Base-by-base conservation (phyloP, 1,140 invertebrate species). In the Tetragnatha versicolor region DNA sequence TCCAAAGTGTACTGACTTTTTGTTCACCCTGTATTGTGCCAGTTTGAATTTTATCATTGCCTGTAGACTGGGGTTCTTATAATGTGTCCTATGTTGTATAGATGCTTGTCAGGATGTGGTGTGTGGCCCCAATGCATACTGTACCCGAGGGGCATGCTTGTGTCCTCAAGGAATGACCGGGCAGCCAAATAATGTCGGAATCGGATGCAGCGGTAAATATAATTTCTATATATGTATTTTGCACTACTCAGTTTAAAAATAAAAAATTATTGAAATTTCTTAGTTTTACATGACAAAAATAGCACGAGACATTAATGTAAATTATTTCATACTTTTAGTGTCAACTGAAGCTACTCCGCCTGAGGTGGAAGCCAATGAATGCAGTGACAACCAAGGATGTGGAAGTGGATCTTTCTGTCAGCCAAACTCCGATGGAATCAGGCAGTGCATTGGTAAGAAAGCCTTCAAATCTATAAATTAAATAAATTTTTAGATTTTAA, bases 71-170 rank as follows among this genome's bases (percentile, higher is more conserved):
- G n/a, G n/a, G n/a, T n/a, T n/a, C n/a, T n/a, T n/a, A n/a, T n/a
- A n/a, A n/a, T n/a, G n/a, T n/a, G n/a, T n/a, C n/a, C n/a, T 45
- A 3, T 33, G 3, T 51, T 33, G 7, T 66, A 22, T 20, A 81
- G 80, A 63, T 81, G 25, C 73, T 5, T 81, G 80, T 14, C 58
- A 77, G 37, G 66, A 58, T 70, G 80, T 81, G 10, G 61, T 73
- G 69, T 96, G 94, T 84, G 94, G 94, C 14, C 93, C 94, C 1
- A 96, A 96, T 85, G 93, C 94, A 3, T 85, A 95, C 1, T 97
- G 94, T 83, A 88, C 95, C 0, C 90, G 92, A 25, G 90, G 93
- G 70, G 90, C 92, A 83, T 97, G 95, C 85, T 89, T 91, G 2
- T 97, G 95, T 83, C 90, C 92, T 81, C 91, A 91, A 70, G 90